Conservation (phyloP, 1,140 invertebrate species). For the Aphidius ervi region DNA sequence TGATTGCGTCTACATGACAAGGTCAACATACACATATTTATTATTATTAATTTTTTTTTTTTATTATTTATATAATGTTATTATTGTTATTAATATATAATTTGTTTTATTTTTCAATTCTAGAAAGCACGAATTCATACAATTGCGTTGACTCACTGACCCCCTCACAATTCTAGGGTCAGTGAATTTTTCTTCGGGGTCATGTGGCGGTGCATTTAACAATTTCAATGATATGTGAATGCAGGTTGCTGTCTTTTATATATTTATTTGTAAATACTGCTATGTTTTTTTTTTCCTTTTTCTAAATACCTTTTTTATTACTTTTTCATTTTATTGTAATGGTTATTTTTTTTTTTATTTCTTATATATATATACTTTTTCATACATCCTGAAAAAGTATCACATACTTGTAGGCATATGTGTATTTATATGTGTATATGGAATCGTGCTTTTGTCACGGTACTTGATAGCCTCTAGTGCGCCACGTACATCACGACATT, state of each 20-base stretch:
- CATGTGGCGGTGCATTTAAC: neutral
- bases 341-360: no score
- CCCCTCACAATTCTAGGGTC: neutral
- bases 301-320: no score
- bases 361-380: no score
- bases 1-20: no score
- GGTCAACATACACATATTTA: no score
- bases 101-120: neutral
- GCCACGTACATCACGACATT: conserved; percentile 16
- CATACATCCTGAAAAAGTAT: no score
- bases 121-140: neutral
- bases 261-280: no score
- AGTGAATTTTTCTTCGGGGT: neutral
- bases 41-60: neutral
- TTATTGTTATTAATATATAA: neutral
- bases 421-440: conserved; percentile 6
- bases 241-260: neutral
- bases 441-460: conserved; percentile 13
- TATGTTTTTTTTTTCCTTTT: no score
- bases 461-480: conserved; percentile 14
- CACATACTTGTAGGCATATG: neutral
- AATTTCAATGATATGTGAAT: conserved; percentile 1
- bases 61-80: neutral
- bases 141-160: conserved; percentile 11
- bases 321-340: no score